Conservation (phyloP, 2,888 invertebrate species). For the Pyrrhosoma nymphula region DNA sequence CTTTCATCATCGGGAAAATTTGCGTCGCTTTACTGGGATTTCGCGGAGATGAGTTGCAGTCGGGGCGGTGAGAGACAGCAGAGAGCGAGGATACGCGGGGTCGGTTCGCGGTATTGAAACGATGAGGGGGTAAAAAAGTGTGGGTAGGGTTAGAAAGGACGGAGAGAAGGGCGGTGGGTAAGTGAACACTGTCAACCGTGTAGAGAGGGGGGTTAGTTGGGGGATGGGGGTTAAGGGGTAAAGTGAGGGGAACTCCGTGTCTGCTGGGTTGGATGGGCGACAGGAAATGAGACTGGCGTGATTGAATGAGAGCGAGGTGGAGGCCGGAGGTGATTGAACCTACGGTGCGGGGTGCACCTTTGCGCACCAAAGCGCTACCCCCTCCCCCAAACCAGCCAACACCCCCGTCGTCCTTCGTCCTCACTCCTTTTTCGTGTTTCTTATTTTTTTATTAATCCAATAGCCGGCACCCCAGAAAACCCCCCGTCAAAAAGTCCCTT, state of each 20-base stretch:
- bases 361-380: background rate
- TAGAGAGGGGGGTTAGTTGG: too few species aligned
- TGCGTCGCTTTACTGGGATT: background rate
- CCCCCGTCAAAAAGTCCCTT: background rate
- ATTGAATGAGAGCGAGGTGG: constrained; percentile 38
- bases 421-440: background rate
- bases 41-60: constrained; percentile 19
- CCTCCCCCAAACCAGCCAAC: background rate
- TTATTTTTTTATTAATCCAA: constrained; percentile 5
- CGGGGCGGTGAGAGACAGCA: background rate
- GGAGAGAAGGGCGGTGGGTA: background rate
- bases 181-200: background rate
- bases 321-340: constrained; percentile 26
- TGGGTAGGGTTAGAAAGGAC: background rate
- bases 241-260: background rate
- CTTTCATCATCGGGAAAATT: background rate
- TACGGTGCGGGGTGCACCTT: background rate
- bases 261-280: background rate
- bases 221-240: too few species aligned
- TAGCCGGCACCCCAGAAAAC: background rate
- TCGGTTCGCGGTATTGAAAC: too few species aligned
- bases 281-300: constrained; percentile 64
- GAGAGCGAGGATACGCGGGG: too few species aligned
- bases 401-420: background rate
- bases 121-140: too few species aligned